Base-by-base conservation (phyloP, 2,113 vertebrate genomes). In the Gymnocephalus cernua region DNA sequence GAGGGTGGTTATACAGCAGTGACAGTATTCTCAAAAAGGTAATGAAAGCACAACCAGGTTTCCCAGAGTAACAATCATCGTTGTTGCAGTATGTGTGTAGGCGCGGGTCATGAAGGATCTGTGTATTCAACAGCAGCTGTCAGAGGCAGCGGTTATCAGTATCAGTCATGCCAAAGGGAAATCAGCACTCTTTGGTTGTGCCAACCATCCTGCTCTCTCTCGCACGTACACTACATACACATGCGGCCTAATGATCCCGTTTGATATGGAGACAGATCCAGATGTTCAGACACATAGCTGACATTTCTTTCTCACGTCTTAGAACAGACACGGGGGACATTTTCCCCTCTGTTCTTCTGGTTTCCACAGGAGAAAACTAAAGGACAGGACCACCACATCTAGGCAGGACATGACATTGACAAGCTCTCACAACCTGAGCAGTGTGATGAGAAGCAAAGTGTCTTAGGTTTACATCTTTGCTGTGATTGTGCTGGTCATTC, bases 81-180 rank as follows among this genome's bases (percentile, higher is more conserved):
- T 67, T 68, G 62, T 61, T 41, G 11, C 38, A 11, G 38, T 41
- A 14, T 29, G 63, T 29, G 63, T 58, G 21, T 21, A 64, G 66
- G 62, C 23, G 21, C 77, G 21, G 15, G 57, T 83, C 57, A 53
- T 32, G 15, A 15, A 8, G 25, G 32, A 56, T 74, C 23, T 41
- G n/a, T 3, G 70, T 45, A 61, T 6, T 63, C 19, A 18, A 11
- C 61, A 59, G 59, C 23, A 53, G 67, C 73, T 83, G 80, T 86
- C 87, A 85, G 0, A 83, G 58, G 63, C 72, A 73, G 71, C 13
- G 2, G 65, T n/a, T 54, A 73, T 86, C 81, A 79, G 74, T 81
- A 74, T 86, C 80, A 83, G 50, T 83, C 83, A 80, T 27, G n/a
- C 41, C 35, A 27, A 82, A 76, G 67, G 25, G 27, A 76, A 76